These are phyloP conservation scores for Brachionus angularis DNA, from an alignment of 1,140 invertebrate species.

Conservation along the genomic window DNA sequence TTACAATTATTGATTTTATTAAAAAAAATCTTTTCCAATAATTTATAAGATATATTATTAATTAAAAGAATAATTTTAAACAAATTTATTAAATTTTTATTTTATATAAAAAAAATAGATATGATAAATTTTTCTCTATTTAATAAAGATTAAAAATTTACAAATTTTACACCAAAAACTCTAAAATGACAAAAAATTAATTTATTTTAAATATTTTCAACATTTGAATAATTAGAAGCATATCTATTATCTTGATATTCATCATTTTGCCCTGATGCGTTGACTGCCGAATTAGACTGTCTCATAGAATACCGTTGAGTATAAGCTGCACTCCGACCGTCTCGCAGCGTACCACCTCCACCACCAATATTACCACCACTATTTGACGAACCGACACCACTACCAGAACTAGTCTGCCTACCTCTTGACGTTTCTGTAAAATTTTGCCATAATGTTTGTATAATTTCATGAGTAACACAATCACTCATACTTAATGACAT, in stretches of 20 bases:
- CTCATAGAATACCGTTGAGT: neutral
- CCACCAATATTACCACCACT: neutral
- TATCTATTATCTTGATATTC: conserved; percentile 26
- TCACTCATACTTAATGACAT: conserved; percentile 62
- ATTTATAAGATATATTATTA: no score
- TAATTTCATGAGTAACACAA: conserved; percentile 60
- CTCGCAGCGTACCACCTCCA: neutral
- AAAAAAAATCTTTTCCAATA: no score
- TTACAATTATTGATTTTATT: no score
- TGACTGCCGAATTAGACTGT: neutral
- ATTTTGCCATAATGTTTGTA: conserved; percentile 59
- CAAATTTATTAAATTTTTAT: no score
- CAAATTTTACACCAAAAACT: neutral
- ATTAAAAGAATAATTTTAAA: no score
- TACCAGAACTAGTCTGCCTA: neutral
- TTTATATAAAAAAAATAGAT: neutral
- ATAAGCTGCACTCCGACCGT: neutral
- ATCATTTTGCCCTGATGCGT: neutral
- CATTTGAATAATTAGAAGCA: neutral
- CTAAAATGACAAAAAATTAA: neutral
- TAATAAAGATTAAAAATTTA: conserved; percentile 5
- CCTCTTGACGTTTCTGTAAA: conserved; percentile 46
- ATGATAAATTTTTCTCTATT: neutral
- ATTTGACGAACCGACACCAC: no score
- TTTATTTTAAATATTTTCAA: conserved; percentile 26